Evolutionary conservation across 2,888 invertebrate species (phyloP).

Genomic region (Cephus sareptanus): DNA sequence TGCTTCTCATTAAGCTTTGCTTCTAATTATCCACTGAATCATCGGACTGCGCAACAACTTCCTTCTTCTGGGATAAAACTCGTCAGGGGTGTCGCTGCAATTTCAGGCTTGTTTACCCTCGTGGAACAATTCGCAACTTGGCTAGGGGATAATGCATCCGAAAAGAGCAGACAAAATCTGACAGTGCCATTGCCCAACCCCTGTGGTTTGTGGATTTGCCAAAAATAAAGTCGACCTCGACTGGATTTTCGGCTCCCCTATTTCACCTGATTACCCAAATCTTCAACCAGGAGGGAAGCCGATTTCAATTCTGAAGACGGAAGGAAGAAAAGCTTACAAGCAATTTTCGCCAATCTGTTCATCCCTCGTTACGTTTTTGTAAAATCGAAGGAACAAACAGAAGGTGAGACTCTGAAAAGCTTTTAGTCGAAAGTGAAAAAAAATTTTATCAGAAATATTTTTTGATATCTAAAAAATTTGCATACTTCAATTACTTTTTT

Average conservation of each 20-base stretch:
- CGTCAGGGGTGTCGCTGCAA: not conserved
- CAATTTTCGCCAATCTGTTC: not conserved
- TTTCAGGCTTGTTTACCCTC: not conserved
- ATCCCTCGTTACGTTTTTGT: not conserved
- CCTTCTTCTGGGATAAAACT: not conserved
- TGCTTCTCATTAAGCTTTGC: not conserved
- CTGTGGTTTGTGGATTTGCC: slow-evolving; percentile 34
- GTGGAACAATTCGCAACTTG: not conserved
- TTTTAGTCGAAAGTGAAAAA: too few relatives aligned
- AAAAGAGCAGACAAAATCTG: not conserved
- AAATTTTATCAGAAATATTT: too few relatives aligned
- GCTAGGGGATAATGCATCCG: not conserved
- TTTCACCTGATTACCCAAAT: not conserved
- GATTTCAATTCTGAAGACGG: not conserved
- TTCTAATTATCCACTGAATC: not conserved
- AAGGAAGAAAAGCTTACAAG: not conserved
- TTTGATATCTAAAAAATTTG: not conserved
- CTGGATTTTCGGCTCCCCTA: not conserved
- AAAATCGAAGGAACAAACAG: not conserved
- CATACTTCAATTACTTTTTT: not conserved
- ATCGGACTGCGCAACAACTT: not conserved
- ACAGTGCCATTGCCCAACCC: slow-evolving; percentile 21
- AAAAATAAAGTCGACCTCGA: slow-evolving; percentile 30
- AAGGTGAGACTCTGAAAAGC: not conserved
- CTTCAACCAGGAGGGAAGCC: not conserved